Evolutionary conservation across 2,113 vertebrate species (phyloP), one percentile per base, ranked within the genome.

Genomic region (Stigmatopora nigra): DNA sequence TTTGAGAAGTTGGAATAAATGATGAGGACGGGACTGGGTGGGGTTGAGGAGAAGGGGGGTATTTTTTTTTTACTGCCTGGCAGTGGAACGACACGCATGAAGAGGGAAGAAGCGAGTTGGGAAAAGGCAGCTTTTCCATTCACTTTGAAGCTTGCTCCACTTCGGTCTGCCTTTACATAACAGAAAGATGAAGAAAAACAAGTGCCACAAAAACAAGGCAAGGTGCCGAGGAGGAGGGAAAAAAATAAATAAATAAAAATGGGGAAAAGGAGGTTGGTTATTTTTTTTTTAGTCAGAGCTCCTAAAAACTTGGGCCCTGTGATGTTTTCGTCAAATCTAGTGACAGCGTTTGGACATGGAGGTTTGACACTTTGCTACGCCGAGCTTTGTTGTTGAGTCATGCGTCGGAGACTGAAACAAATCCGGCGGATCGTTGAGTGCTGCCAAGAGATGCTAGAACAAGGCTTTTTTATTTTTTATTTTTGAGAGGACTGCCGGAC

Each of bases 141-240:
- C 84, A 79, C 89, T 89, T 89, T 90, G 85, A 89, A 90, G 89
- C 79, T 77, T 84, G 83, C 78, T 84, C 84, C 69, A 87, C 84
- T 87, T 87, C 83, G 86, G 82, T 82, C 82, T 78, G 73, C 75
- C 84, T 89, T 56, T 89, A 88, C 69, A 59, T 86, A 88, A 89
- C 72, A 74, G 81, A 79, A 79, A 83, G 81, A 73, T 77, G 78
- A 75, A 82, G 83, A 83, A 85, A 86, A 86, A 86, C 75, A 87
- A 84, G 81, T 75, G 75, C 79, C 71, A 77, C 78, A 80, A 74
- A 83, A 80, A 79, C 67, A 64, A 78, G 65, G 72, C 74, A 78
- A 77, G 67, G 66, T 69, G 59, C 48, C 51, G 2, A 3, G 45
- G 67, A 69, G 70, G n/a, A n/a, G n/a, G n/a, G n/a, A n/a, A n/a